Conservation (phyloP, 1,140 invertebrate genomes). For the Paracyclopina nana region DNA sequence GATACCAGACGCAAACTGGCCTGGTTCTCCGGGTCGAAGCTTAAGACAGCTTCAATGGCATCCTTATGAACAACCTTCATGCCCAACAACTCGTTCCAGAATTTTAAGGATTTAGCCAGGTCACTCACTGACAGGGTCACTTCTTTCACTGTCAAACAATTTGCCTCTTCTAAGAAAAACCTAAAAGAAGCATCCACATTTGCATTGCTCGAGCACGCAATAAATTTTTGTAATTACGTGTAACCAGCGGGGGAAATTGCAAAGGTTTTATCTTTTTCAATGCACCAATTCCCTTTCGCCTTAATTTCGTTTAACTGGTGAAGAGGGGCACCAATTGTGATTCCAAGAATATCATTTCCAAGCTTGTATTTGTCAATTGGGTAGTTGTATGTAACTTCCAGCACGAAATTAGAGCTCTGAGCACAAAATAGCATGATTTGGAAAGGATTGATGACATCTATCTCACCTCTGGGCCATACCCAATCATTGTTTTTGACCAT, state of each 20-base stretch:
- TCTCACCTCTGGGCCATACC: slow-evolving; percentile 26
- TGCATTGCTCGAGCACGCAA: too few species aligned
- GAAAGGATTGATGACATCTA: too few species aligned
- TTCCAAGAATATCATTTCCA: slow-evolving; percentile 25
- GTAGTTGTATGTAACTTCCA: slow-evolving; percentile 96
- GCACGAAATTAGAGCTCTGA: slow-evolving; percentile 81
- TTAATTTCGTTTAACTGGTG: neutral
- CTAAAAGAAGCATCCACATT: neutral
- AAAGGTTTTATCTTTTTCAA: neutral
- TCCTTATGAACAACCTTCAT: neutral
- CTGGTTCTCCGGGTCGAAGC: slow-evolving; percentile 15
- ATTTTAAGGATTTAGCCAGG: neutral
- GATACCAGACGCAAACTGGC: slow-evolving; percentile 26
- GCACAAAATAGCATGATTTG: too few species aligned
- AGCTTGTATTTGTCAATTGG: slow-evolving; percentile 60
- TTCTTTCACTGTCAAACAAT: neutral
- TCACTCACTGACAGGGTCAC: neutral
- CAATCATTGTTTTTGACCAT: slow-evolving; percentile 99
- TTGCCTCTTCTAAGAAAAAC: neutral
- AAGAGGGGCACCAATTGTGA: neutral
- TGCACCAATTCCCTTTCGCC: neutral
- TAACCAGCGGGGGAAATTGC: neutral
- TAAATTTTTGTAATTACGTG: too few species aligned
- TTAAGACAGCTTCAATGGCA: slow-evolving; percentile 11
- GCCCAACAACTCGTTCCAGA: neutral